Percentiles rank a stretch among this genome's conserved stretches.
These are phyloP conservation scores for Knipowitschia caucasica DNA, from an alignment of 2,797 vertebrate species.

Conservation along the genomic window DNA sequence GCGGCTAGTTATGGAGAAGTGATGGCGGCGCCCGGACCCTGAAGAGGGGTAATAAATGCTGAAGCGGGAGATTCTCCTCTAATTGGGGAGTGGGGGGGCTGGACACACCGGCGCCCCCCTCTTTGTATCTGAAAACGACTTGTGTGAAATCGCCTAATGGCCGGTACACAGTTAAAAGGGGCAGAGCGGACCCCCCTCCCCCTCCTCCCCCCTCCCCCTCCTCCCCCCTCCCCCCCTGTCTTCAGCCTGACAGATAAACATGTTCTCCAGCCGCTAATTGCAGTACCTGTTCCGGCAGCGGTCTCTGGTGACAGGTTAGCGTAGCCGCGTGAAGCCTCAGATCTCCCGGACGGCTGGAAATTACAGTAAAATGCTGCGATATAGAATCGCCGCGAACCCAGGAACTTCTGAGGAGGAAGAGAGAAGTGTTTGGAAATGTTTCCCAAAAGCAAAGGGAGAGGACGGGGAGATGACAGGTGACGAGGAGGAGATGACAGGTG, in stretches of 20 bases:
- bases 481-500: no score
- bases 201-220: constrained; percentile 19
- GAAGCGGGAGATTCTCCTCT: constrained; percentile 84
- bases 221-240: constrained; percentile 55
- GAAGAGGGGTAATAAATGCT: constrained; percentile 97
- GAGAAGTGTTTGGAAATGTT: constrained; percentile 41
- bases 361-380: constrained; percentile 42
- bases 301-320: constrained; percentile 56
- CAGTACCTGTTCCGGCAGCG: constrained; percentile 60
- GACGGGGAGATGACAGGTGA: no score
- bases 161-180: constrained; percentile 71
- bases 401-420: constrained; percentile 37
- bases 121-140: constrained; percentile 81
- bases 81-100: constrained; percentile 81
- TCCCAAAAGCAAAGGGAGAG: no score
- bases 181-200: constrained; percentile 12
- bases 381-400: constrained; percentile 33
- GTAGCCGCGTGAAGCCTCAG: constrained; percentile 52
- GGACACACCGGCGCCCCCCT: constrained; percentile 68
- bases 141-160: constrained; percentile 80
- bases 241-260: constrained; percentile 67
- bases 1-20: constrained; percentile 91
- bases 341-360: constrained; percentile 43
- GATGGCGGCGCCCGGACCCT: constrained; percentile 89
- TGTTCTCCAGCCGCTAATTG: constrained; percentile 63